Conservation (phyloP, 2,888 invertebrate genomes). For the Hypselothyrea guttata region DNA sequence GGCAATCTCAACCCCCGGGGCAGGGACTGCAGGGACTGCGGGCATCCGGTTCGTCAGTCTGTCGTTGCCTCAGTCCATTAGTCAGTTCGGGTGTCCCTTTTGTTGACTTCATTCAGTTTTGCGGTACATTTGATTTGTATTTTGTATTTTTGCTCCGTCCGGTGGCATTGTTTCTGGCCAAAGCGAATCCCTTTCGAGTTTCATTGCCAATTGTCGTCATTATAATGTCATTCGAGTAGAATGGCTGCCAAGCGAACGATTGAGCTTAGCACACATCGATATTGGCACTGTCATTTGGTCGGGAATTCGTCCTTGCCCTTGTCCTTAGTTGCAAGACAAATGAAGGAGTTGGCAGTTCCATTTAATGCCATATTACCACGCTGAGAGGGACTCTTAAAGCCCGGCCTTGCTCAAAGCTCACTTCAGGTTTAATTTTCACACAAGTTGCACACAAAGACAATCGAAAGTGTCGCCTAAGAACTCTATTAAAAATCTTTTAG, state of each 20-base stretch:
- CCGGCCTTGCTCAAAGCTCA: conserved; percentile 19
- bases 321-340: conserved; percentile 34
- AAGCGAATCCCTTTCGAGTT: conserved; percentile 53
- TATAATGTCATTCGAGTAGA: conserved; percentile 59
- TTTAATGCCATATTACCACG: conserved; percentile 10
- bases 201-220: conserved; percentile 62
- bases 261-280: conserved; percentile 24
- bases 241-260: conserved; percentile 21
- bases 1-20: neutral
- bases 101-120: conserved; percentile 75
- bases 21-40: neutral
- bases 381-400: conserved; percentile 5
- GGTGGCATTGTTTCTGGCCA: conserved; percentile 33
- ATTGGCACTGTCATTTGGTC: conserved; percentile 22
- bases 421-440: conserved; percentile 76
- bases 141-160: conserved; percentile 63
- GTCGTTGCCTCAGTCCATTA: conserved; percentile 52
- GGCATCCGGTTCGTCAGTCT: conserved; percentile 12
- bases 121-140: conserved; percentile 76
- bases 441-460: conserved; percentile 75
- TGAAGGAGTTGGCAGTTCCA: conserved; percentile 29
- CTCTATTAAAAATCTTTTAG: conserved; percentile 80
- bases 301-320: conserved; percentile 29
- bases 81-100: conserved; percentile 54
- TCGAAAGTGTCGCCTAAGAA: conserved; percentile 80